Percentiles rank a stretch among this genome's conserved stretches.
These are phyloP conservation scores for Acrocephalus arundinaceus DNA, from an alignment of 2,113 vertebrate species.

Conservation along the genomic window DNA sequence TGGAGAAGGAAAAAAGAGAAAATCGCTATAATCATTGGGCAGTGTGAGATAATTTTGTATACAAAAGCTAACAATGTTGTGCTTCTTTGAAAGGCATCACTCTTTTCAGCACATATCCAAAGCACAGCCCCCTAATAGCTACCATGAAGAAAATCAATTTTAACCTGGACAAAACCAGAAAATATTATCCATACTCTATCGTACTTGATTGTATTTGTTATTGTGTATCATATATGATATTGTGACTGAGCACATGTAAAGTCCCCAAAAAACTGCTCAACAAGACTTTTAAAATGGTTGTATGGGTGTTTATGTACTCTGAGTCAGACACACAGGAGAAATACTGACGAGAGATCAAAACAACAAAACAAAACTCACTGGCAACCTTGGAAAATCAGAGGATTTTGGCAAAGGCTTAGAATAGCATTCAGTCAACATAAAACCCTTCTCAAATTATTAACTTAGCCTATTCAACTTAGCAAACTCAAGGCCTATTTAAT, in stretches of 20 bases:
- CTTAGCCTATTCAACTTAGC: neutral
- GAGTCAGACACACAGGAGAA: neutral
- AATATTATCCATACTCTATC: neutral
- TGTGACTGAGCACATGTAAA: neutral
- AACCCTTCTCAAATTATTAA: neutral
- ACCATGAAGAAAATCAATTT: neutral
- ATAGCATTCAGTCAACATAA: neutral
- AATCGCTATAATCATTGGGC: neutral
- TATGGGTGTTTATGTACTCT: neutral
- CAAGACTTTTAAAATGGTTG: neutral
- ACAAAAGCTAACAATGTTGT: neutral
- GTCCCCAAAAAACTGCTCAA: neutral
- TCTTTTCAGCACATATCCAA: neutral
- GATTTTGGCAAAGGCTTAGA: neutral
- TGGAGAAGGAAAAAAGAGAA: neutral
- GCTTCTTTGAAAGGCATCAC: neutral
- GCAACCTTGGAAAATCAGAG: accelerated
- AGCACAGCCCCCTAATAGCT: neutral
- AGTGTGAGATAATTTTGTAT: neutral
- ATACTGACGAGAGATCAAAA: neutral
- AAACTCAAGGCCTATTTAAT: neutral
- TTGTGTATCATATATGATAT: neutral
- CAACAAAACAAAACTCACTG: neutral
- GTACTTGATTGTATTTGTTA: neutral
- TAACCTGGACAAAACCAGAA: neutral